Evolutionary conservation across 2,888 invertebrate genomes (phyloP), one percentile per base, ranked within the genome.

Genomic region (Creontiades dilutus): DNA sequence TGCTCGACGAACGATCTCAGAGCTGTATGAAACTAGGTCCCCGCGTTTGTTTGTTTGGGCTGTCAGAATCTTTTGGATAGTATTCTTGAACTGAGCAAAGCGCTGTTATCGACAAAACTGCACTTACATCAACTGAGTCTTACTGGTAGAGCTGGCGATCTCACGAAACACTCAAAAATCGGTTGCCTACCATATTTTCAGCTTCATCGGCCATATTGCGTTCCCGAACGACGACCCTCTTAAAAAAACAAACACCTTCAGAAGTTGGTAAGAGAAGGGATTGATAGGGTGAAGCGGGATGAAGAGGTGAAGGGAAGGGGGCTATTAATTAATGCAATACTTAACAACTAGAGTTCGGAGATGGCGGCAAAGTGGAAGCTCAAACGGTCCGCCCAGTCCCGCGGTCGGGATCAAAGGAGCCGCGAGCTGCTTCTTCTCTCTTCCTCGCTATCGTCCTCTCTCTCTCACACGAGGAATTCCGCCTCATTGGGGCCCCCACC

Each of bases 261-360:
- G 78, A 37, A 46, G 28, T n/a, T 19, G 27, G 28, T 75, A 27
- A 13, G 37, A 76, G 76, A 14, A 37, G 76, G 11, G 27, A 3
- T 12, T 27, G 19, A 27, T 27, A 27, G 76, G 13, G 16, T 7
- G 37, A 37, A 37, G 75, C 3, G 37, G n/a, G n/a, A n/a, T n/a
- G n/a, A n/a, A n/a, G n/a, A n/a, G n/a, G n/a, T n/a, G n/a, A n/a
- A 23, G 78, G 46, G 47, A 16, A 12, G 78, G 78, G 78, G 78
- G 46, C 78, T 78, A 78, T 86, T 90, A 90, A 90, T 90, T 90
- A 90, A 90, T 86, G 90, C 86, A 86, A 86, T 90, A 86, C 86
- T 86, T 86, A 86, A 90, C 90, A 90, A 90, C 90, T 61, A 86
- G 81, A 82, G 84, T 89, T 27, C 80, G 86, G 75, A 46, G 86